phyloP scores from a whole-genome alignment of 1,140 invertebrate species.

The Lutraria rhynchaena region DNA sequence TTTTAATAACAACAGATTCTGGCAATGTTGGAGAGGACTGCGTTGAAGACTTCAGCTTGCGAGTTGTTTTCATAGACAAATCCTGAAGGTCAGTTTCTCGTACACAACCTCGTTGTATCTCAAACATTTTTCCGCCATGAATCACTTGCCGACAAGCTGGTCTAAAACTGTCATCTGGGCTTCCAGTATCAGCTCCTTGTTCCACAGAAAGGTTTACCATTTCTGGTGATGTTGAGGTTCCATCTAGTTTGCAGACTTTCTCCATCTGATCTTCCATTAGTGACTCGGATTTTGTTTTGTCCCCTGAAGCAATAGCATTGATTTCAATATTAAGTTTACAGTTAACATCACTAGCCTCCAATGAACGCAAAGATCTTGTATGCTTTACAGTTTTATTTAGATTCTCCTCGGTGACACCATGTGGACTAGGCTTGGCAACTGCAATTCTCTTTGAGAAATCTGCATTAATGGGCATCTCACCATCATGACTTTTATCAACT shows the following conservation, averaged over 20 bases:
- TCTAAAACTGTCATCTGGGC: neutral
- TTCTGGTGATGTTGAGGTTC: constrained; percentile 40
- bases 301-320: too few relatives aligned
- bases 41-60: too few relatives aligned
- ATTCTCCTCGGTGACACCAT: too few relatives aligned
- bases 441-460: too few relatives aligned
- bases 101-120: constrained; percentile 47
- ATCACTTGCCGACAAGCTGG: constrained; percentile 37
- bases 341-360: too few relatives aligned
- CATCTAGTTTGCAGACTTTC: constrained; percentile 43
- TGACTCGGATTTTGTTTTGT: neutral
- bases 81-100: constrained; percentile 42
- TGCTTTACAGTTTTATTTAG: too few relatives aligned
- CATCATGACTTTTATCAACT: too few relatives aligned
- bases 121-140: constrained; percentile 51
- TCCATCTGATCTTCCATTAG: neutral
- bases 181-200: too few relatives aligned
- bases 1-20: neutral
- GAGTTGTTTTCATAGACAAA: neutral
- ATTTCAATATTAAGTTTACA: too few relatives aligned
- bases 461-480: too few relatives aligned
- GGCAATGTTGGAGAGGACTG: neutral
- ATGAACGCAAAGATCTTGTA: too few relatives aligned
- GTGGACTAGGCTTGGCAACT: too few relatives aligned
- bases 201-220: neutral